Evolutionary conservation across 2,888 invertebrate genomes (phyloP), one percentile per base, ranked within the genome.

Genomic region (Agrotis clavis): DNA sequence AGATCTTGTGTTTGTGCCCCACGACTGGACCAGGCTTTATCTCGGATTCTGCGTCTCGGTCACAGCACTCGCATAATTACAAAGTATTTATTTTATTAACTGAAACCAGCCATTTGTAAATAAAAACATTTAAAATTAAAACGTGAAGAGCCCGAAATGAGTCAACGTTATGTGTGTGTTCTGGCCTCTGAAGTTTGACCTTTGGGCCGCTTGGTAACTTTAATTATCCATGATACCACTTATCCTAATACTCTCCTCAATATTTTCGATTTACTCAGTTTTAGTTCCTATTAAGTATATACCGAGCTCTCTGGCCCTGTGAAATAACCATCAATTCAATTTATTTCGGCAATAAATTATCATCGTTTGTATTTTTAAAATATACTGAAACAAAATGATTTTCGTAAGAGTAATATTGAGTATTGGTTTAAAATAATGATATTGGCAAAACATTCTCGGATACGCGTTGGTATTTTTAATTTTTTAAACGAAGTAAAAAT

Each of bases 1-100:
- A 89, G 87, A 88, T 87, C 77, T 72, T 85, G 80, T 81, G 81
- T 77, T 67, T 77, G 59, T 67, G 25, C 60, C 74, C 79, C 71
- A 71, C 47, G 73, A 67, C 68, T 80, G 78, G 83, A 81, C 77
- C 72, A 65, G 67, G 35, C 70, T 79, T 83, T 85, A 79, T 85
- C 81, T 85, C 50, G 19, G 14, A 79, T 54, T 65, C 53, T 63
- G 41, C 73, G 60, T 48, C 70, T 69, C 30, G 47, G 77, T 84
- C 85, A 80, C 76, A 80, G 69, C 60, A 77, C 82, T 84, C 70
- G 54, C 45, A 69, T 85, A 78, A 84, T 78, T 74, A 78, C 63
- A 16, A 41, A 54, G 75, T 79, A 81, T 84, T 78, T 81, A 73
- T 85, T 80, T 61, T 81, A 73, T 85, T 80, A 61, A 71, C 68